phyloP scores from a whole-genome alignment of 1,140 invertebrate genomes.

The Fopius arisanus region DNA sequence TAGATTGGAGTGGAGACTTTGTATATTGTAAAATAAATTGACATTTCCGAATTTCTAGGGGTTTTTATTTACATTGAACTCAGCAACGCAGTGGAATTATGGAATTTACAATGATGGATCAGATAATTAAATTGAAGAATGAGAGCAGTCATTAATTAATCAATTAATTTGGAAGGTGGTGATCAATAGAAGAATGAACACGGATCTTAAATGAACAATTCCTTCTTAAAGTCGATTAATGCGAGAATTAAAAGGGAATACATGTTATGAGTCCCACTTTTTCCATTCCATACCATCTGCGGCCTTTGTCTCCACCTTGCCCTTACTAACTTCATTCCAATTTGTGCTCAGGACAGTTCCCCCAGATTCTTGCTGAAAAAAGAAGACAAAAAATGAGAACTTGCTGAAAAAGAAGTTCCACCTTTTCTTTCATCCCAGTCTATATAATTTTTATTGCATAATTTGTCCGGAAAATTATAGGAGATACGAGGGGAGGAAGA shows the following conservation, averaged over 20 bases:
- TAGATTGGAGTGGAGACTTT: neutral
- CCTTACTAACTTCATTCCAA: conserved; percentile 90
- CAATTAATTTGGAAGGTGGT: neutral
- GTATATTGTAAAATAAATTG: conserved; percentile 24
- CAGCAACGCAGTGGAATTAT: neutral
- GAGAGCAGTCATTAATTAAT: neutral
- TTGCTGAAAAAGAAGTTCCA: too few species aligned
- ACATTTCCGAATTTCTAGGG: neutral
- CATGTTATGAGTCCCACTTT: too few species aligned
- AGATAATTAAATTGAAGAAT: neutral
- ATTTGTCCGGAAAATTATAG: too few species aligned
- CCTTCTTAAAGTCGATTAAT: too few species aligned
- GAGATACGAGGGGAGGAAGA: too few species aligned
- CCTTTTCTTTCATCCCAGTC: too few species aligned
- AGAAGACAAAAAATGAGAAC: too few species aligned
- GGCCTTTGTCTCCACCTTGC: conserved; percentile 88
- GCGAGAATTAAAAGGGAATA: too few species aligned
- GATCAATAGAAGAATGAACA: neutral
- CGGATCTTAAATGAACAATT: too few species aligned
- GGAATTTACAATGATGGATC: neutral
- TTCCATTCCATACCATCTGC: conserved; percentile 96
- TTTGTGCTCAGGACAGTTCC: conserved; percentile 99
- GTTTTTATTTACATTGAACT: conserved; percentile 8
- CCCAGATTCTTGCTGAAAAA: conserved; percentile 82
- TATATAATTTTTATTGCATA: too few species aligned